phyloP scores from a whole-genome alignment of 1,140 invertebrate species.

The Hydropsyche tenuis region DNA sequence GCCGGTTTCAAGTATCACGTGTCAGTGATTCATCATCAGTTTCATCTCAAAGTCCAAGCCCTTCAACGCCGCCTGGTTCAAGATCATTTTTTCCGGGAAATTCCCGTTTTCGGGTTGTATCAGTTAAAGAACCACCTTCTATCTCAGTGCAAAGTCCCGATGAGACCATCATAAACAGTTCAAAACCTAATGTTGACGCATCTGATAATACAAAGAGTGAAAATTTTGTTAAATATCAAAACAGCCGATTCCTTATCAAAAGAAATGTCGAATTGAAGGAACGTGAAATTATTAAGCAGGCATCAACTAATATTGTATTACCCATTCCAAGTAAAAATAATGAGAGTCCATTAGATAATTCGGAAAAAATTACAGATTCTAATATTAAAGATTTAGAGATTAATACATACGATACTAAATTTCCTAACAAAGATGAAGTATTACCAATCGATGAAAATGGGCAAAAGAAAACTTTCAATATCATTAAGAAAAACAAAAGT shows the following conservation, averaged over 20 bases:
- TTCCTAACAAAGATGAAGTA: neutral
- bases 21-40: conserved; percentile 57
- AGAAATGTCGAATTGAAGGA: conserved; percentile 55
- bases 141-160: conserved; percentile 41
- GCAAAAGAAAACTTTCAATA: conserved; percentile 48
- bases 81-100: conserved; percentile 43
- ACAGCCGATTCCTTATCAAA: conserved; percentile 57
- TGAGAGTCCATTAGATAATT: neutral
- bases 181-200: conserved; percentile 6
- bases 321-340: neutral
- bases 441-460: conserved; percentile 44
- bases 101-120: conserved; percentile 58
- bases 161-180: neutral
- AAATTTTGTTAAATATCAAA: conserved; percentile 50
- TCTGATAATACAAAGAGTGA: conserved; percentile 32
- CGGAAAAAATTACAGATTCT: neutral
- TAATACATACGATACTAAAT: neutral
- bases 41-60: conserved; percentile 51
- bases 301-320: neutral
- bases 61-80: conserved; percentile 43
- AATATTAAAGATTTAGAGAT: neutral
- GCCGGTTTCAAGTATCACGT: conserved; percentile 66
- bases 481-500: conserved; percentile 62
- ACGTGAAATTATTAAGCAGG: neutral
- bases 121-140: conserved; percentile 50